Evolutionary conservation across 1,140 invertebrate species (phyloP).

Genomic region (Cryptotermes secundus): DNA sequence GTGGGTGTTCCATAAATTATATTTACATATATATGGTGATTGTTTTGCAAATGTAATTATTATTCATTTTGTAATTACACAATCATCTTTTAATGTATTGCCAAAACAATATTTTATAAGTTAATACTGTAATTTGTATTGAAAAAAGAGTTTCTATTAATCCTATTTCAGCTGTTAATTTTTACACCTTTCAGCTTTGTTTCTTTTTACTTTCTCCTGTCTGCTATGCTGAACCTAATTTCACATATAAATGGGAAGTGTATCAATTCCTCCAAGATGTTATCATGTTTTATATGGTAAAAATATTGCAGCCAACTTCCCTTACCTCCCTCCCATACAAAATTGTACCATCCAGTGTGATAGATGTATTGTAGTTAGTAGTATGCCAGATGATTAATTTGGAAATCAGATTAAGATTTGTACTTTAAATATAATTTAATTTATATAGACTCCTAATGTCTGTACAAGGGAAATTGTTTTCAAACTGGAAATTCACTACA

Average conservation of each 20-base stretch:
- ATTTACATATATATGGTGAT: neutral
- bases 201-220: neutral
- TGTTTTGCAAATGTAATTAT: conserved; percentile 11
- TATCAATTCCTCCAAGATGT: neutral
- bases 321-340: neutral
- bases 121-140: conserved; percentile 21
- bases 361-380: conserved; percentile 4
- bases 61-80: conserved; percentile 19
- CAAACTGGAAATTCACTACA: neutral
- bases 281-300: neutral
- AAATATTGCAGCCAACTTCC: conserved; percentile 17
- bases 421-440: conserved; percentile 19
- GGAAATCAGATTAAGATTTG: neutral
- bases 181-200: neutral
- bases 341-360: conserved; percentile 19
- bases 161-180: neutral
- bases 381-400: neutral
- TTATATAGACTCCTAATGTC: neutral
- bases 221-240: neutral
- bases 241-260: neutral
- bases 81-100: conserved; percentile 7
- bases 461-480: conserved; percentile 11
- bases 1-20: neutral
- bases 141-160: conserved; percentile 18
- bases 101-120: conserved; percentile 18